phyloP scores from a whole-genome alignment of 2,888 invertebrate species.

The Erpobdella octoculata region DNA sequence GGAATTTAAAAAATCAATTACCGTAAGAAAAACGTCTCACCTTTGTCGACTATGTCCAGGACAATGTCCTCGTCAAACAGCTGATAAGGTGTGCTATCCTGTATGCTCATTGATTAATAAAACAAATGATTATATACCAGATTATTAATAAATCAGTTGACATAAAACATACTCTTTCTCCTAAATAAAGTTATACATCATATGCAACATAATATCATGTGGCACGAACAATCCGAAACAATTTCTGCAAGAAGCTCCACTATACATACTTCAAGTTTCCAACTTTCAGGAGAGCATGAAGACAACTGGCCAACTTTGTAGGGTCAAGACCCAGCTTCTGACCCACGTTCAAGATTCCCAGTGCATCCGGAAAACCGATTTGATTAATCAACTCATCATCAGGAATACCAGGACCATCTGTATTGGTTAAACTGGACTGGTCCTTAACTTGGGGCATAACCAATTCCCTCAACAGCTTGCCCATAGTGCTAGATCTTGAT shows the following conservation, averaged over 20 bases:
- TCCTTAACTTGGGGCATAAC: background rate
- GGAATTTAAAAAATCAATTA: too few relatives aligned
- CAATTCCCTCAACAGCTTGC: background rate
- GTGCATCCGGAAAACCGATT: background rate
- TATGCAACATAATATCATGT: too few relatives aligned
- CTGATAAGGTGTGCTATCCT: conserved; percentile 12
- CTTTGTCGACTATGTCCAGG: conserved; percentile 22
- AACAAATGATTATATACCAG: background rate
- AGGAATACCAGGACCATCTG: background rate
- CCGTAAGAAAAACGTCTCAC: too few relatives aligned
- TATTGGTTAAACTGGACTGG: too few relatives aligned
- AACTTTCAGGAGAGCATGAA: conserved; percentile 5
- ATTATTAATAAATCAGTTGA: too few relatives aligned
- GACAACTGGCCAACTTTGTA: conserved; percentile 3
- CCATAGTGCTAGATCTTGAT: background rate
- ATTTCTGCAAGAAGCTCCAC: background rate
- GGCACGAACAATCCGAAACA: too few relatives aligned
- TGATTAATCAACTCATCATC: background rate
- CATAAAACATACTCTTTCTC: too few relatives aligned
- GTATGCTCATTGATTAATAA: conserved; percentile 15
- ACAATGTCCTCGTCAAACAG: conserved; percentile 19
- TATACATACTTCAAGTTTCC: conserved; percentile 9
- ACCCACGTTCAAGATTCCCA: background rate
- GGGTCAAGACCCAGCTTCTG: conserved; percentile 21
- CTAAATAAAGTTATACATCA: too few relatives aligned